phyloP scores from a whole-genome alignment of 2,113 vertebrate genomes.

The Bucco capensis region DNA sequence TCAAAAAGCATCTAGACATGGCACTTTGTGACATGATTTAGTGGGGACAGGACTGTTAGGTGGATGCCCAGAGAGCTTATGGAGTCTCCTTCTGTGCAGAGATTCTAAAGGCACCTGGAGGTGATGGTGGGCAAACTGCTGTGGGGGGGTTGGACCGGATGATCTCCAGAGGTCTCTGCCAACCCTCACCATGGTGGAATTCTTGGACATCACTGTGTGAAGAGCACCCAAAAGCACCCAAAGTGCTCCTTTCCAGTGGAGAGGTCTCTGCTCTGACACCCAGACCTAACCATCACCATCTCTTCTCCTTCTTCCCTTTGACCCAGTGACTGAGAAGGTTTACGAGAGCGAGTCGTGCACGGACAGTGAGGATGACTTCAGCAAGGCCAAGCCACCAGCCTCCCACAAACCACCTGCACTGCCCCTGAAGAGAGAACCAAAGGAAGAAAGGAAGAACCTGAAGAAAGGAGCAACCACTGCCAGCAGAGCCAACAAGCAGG shows the following conservation, averaged over 20 bases:
- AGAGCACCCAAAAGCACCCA: too few relatives aligned
- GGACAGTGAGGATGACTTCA: conserved; percentile 81
- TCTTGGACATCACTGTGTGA: too few relatives aligned
- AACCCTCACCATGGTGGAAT: too few relatives aligned
- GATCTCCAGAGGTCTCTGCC: too few relatives aligned
- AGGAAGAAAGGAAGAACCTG: conserved; percentile 75
- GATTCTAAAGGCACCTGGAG: too few relatives aligned
- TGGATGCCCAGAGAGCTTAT: too few relatives aligned
- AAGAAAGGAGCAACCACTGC: conserved; percentile 74
- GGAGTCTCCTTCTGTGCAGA: too few relatives aligned
- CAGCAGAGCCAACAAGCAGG: conserved; percentile 83
- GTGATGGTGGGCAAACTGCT: too few relatives aligned
- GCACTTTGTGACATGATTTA: too few relatives aligned
- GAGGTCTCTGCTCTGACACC: not conserved
- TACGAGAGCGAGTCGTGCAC: conserved; percentile 92
- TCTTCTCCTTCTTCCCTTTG: not conserved
- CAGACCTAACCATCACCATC: not conserved
- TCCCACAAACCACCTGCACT: conserved; percentile 37
- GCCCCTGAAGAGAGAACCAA: conserved; percentile 56
- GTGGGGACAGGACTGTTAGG: too few relatives aligned
- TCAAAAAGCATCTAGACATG: too few relatives aligned
- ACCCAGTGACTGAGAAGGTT: conserved; percentile 90
- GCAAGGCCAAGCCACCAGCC: conserved; percentile 30
- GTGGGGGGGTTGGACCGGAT: too few relatives aligned
- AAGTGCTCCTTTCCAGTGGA: not conserved